phyloP scores from a whole-genome alignment of 2,888 invertebrate genomes.

The Apomyelois bistriatella region DNA sequence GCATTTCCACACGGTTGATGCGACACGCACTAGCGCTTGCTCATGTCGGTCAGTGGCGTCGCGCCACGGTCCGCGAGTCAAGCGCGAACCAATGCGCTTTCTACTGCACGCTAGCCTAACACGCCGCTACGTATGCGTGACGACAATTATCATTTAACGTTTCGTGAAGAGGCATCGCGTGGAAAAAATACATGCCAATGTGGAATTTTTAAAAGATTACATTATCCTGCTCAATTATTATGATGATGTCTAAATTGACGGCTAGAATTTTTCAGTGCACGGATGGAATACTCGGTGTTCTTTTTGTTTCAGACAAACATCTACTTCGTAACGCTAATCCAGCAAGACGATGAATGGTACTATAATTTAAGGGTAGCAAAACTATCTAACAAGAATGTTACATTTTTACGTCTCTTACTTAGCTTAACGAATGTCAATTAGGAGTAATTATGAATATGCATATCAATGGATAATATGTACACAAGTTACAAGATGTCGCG shows the following conservation, averaged over 20 bases:
- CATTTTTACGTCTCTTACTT: too few relatives aligned
- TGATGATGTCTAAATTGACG: background rate
- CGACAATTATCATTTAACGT: slow-evolving; percentile 18
- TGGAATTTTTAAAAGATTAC: slow-evolving; percentile 7
- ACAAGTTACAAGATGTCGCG: too few relatives aligned
- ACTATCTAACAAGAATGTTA: too few relatives aligned
- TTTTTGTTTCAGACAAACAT: too few relatives aligned
- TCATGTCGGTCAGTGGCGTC: slow-evolving; percentile 65
- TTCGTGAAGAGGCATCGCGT: slow-evolving; percentile 13
- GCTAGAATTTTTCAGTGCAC: too few relatives aligned
- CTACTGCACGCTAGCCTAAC: slow-evolving; percentile 43
- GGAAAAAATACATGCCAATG: slow-evolving; percentile 10
- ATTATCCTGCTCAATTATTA: background rate
- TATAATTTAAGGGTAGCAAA: too few relatives aligned
- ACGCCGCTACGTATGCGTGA: slow-evolving; percentile 18
- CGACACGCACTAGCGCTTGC: slow-evolving; percentile 48
- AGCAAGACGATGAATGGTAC: too few relatives aligned
- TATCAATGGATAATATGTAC: too few relatives aligned
- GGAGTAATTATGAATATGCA: too few relatives aligned
- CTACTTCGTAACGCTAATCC: too few relatives aligned
- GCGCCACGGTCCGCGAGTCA: slow-evolving; percentile 54
- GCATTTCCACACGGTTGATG: slow-evolving; percentile 35
- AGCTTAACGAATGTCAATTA: too few relatives aligned
- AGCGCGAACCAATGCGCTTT: slow-evolving; percentile 68
- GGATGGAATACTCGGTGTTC: too few relatives aligned